Evolutionary conservation across 1,140 invertebrate genomes (phyloP).

Genomic region (Drosophila simulans): DNA sequence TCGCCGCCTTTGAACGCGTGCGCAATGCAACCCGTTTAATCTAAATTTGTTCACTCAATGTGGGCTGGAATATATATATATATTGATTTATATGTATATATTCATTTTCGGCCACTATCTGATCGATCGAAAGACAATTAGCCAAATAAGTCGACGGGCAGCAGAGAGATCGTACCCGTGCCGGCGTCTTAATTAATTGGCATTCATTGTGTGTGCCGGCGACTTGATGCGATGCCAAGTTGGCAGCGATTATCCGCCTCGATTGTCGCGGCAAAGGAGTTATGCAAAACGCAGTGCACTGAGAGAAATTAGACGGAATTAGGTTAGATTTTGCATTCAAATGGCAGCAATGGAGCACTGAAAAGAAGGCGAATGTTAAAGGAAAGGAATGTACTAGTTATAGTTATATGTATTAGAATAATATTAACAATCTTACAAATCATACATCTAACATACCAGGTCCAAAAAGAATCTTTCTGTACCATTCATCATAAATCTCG

Average conservation of each 20-base stretch:
- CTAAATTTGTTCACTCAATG: conserved; percentile 22
- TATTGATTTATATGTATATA: background rate
- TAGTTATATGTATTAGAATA: too few relatives aligned
- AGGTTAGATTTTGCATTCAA: background rate
- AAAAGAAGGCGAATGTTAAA: too few relatives aligned
- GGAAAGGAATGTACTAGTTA: too few relatives aligned
- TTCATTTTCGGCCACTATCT: conserved; percentile 45
- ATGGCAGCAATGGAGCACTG: too few relatives aligned
- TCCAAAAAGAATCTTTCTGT: conserved; percentile 18
- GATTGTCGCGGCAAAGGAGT: conserved; percentile 40
- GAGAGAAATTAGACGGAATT: background rate
- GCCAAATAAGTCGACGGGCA: conserved; percentile 69
- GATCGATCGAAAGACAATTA: conserved; percentile 70
- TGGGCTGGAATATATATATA: conserved; percentile 5
- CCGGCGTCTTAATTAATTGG: conserved; percentile 74
- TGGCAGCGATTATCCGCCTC: conserved; percentile 63
- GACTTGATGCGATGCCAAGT: conserved; percentile 72
- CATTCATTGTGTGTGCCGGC: conserved; percentile 68
- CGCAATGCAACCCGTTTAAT: conserved; percentile 55
- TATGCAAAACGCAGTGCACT: conserved; percentile 47
- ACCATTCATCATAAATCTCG: conserved; percentile 66
- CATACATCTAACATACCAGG: background rate
- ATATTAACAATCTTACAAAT: too few relatives aligned
- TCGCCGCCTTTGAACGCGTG: conserved; percentile 39
- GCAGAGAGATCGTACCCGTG: conserved; percentile 29